These are phyloP conservation scores for Druceiella hillmani DNA, from an alignment of 2,888 invertebrate genomes.

Conservation along the genomic window DNA sequence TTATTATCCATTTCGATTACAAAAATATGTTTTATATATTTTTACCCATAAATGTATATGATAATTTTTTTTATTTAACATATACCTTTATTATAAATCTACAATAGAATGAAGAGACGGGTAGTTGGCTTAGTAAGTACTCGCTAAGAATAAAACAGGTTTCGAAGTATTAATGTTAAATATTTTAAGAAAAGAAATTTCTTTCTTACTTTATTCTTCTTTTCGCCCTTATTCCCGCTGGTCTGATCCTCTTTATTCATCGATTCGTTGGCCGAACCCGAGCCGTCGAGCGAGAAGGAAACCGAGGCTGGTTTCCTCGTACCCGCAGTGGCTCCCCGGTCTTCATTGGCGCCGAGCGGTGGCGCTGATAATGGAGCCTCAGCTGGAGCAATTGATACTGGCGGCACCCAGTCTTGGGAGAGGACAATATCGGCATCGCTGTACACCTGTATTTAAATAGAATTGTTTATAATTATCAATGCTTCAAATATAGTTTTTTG, in stretches of 20 bases:
- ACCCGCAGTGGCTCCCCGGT: slow-evolving; percentile 34
- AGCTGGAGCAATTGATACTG: slow-evolving; percentile 71
- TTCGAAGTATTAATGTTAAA: background rate
- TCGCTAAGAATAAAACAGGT: background rate
- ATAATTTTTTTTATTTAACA: no score
- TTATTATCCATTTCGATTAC: no score
- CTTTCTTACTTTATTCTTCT: slow-evolving; percentile 66
- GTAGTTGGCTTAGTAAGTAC: no score
- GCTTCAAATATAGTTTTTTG: no score
- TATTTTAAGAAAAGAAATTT: slow-evolving; percentile 6
- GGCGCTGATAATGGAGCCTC: slow-evolving; percentile 55
- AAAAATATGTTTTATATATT: no score
- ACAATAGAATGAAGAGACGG: no score
- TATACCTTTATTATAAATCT: no score
- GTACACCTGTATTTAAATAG: slow-evolving; percentile 66
- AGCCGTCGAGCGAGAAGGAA: slow-evolving; percentile 46
- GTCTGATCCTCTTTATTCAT: slow-evolving; percentile 50
- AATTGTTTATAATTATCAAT: no score
- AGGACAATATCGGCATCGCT: slow-evolving; percentile 85
- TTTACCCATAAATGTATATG: no score
- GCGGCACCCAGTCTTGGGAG: slow-evolving; percentile 83
- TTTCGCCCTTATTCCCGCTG: slow-evolving; percentile 56
- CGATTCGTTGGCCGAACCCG: slow-evolving; percentile 29
- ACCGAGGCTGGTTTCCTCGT: slow-evolving; percentile 46
- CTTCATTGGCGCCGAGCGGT: slow-evolving; percentile 42